Evolutionary conservation across 2,888 invertebrate species (phyloP).

Genomic region (Sesamia inferens): DNA sequence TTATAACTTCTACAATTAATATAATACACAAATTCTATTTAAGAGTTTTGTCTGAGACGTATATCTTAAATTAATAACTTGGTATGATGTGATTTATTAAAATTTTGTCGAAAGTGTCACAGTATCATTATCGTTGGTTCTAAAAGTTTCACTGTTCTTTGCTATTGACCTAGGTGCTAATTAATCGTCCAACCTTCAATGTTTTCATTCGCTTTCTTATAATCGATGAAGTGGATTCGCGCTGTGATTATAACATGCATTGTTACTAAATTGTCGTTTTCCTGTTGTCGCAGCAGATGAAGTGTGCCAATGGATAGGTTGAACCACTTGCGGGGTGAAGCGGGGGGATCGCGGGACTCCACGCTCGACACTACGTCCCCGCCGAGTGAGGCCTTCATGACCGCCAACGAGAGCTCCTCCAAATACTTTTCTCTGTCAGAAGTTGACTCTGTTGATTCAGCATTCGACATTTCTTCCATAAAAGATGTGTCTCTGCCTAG

Average conservation of each 20-base stretch:
- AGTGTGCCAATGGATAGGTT: constrained; percentile 88
- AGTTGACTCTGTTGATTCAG: constrained; percentile 83
- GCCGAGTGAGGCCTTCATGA: constrained; percentile 83
- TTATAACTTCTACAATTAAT: constrained; percentile 59
- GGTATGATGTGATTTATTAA: constrained; percentile 67
- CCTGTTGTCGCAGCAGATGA: constrained; percentile 84
- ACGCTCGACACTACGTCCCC: constrained; percentile 82
- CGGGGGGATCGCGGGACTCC: constrained; percentile 81
- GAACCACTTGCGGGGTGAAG: constrained; percentile 83
- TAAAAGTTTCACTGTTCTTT: constrained; percentile 87
- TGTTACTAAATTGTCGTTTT: constrained; percentile 65
- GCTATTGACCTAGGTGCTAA: constrained; percentile 88
- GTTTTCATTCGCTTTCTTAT: constrained; percentile 78
- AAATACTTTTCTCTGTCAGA: constrained; percentile 87
- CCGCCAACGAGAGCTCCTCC: constrained; percentile 84
- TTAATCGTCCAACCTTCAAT: constrained; percentile 82
- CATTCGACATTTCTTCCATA: constrained; percentile 79
- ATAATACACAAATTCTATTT: constrained; percentile 53
- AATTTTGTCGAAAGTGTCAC: constrained; percentile 84
- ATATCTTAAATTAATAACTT: constrained; percentile 67
- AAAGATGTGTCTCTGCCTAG: constrained; percentile 78
- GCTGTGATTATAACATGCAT: constrained; percentile 58
- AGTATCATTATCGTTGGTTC: constrained; percentile 85
- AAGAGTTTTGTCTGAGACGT: constrained; percentile 60
- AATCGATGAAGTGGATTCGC: constrained; percentile 63